These are phyloP conservation scores for Drosophila mettleri DNA, from an alignment of 2,888 invertebrate species.

Conservation along the genomic window DNA sequence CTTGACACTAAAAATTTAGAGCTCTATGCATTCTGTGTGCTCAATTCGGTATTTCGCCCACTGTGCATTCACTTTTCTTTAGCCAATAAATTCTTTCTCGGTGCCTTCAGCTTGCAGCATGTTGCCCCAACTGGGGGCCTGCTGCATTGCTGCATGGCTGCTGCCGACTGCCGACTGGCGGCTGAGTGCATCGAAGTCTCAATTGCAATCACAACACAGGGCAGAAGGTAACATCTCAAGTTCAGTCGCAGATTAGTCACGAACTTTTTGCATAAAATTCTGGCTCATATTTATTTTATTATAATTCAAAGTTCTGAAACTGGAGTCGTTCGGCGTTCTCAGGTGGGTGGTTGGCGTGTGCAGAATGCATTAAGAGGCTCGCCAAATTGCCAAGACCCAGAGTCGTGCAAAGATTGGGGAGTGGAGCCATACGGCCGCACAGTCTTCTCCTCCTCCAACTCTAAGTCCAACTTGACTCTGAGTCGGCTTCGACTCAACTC, in stretches of 20 bases:
- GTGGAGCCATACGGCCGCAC: slow-evolving; percentile 59
- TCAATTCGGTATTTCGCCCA: slow-evolving; percentile 13
- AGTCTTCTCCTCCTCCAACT: slow-evolving; percentile 4
- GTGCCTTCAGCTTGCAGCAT: slow-evolving; percentile 15
- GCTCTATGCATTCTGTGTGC: background rate
- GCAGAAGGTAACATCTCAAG: slow-evolving; percentile 60
- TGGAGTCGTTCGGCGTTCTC: slow-evolving; percentile 20
- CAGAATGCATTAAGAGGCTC: slow-evolving; percentile 69
- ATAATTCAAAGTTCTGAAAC: slow-evolving; percentile 33
- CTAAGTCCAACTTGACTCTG: slow-evolving; percentile 26
- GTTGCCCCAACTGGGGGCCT: slow-evolving; percentile 38
- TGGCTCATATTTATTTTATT: slow-evolving; percentile 51
- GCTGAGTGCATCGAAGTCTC: slow-evolving; percentile 54
- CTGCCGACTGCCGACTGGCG: background rate
- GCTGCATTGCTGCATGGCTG: background rate
- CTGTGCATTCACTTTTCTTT: slow-evolving; percentile 61
- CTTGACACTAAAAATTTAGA: too few relatives aligned
- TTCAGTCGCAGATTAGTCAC: slow-evolving; percentile 75
- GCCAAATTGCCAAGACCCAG: slow-evolving; percentile 68
- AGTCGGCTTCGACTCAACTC: slow-evolving; percentile 21
- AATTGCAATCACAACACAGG: slow-evolving; percentile 61
- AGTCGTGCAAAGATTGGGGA: slow-evolving; percentile 81
- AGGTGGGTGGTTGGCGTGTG: slow-evolving; percentile 67
- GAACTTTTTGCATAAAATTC: slow-evolving; percentile 74
- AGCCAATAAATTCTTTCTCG: slow-evolving; percentile 31